A percentile compares a stretch with the other conserved stretches of the same genome.
These are phyloP conservation scores for Lepidothrix coronata DNA, from an alignment of 2,113 vertebrate species.

Conservation along the genomic window DNA sequence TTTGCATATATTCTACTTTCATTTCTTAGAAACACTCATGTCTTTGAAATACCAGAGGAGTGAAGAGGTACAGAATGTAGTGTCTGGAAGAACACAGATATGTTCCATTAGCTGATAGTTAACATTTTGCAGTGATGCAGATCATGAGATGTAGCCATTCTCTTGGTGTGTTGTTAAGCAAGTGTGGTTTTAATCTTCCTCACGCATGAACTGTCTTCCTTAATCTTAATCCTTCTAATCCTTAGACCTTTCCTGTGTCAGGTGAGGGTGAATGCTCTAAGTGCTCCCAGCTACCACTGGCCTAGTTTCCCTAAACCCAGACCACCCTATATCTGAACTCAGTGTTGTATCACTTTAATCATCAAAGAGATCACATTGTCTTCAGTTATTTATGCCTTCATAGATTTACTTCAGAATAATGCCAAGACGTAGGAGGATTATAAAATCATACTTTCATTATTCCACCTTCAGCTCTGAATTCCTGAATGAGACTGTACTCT, in stretches of 20 bases:
- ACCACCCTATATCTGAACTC: neutral
- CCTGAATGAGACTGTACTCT: neutral
- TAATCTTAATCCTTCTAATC: conserved; percentile 46
- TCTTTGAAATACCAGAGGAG: neutral
- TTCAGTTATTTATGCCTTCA: neutral
- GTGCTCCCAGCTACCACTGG: neutral
- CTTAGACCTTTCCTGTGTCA: neutral
- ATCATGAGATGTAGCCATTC: neutral
- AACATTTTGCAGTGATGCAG: neutral
- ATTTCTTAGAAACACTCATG: neutral
- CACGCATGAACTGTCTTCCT: neutral
- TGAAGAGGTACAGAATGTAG: neutral
- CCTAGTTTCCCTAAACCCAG: neutral
- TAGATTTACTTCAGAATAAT: neutral
- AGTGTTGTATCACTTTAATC: neutral
- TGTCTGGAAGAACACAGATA: neutral
- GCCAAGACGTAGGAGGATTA: neutral
- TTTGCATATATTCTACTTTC: neutral
- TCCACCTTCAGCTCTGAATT: neutral
- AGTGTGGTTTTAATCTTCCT: neutral
- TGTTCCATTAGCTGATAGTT: neutral
- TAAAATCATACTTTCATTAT: neutral
- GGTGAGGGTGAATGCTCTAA: neutral
- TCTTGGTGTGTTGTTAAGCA: neutral
- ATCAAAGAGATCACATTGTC: neutral